Base-by-base conservation (phyloP, 2,888 invertebrate species). In the Ectemnius cavifrons region DNA sequence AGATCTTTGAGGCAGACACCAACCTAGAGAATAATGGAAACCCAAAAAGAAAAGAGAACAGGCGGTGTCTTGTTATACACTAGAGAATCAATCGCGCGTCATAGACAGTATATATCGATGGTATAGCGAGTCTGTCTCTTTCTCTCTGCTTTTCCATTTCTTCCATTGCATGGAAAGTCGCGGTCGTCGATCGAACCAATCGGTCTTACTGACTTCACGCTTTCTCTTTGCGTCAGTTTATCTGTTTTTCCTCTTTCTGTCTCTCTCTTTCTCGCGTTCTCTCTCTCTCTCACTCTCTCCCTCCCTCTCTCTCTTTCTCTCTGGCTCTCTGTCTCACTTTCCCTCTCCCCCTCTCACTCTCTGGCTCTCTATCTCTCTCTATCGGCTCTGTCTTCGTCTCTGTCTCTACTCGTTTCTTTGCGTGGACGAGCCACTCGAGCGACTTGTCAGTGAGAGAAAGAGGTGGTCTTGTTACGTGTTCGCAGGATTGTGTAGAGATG, bases 1-100 rank as follows among this genome's bases (percentile, higher is more conserved):
- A 81, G 73, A 75, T 77, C 69, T 72, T 72, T 63, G 68, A 71
- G 71, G 63, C 67, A 72, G 72, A 78, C 69, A 74, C 77, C 78
- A 72, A 80, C 75, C 80, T 78, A 78, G 59, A 67, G 67, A 37
- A 60, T 65, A 73, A 73, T 58, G 65, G 18, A 62, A 74, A 70
- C 56, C 56, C 63, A 67, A 69, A 71, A 72, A 37, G 37, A 37
- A 66, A 74, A 78, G 67, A 77, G 73, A 71, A 78, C 71, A 67
- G 57, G 73, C 73, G 73, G 79, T 79, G 67, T 65, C 71, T 71
- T 67, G 68, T 56, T 52, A 70, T 52, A 66, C 67, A 52, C 67
- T 56, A 56, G 13, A 28, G 46, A 52, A 47, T 52, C 37, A 37
- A 77, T 65, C 71, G 59, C 73, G 75, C 37, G 37, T 37, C 37